Evolutionary conservation across 2,888 invertebrate species (phyloP).

Genomic region (Pardosa pseudoannulata): DNA sequence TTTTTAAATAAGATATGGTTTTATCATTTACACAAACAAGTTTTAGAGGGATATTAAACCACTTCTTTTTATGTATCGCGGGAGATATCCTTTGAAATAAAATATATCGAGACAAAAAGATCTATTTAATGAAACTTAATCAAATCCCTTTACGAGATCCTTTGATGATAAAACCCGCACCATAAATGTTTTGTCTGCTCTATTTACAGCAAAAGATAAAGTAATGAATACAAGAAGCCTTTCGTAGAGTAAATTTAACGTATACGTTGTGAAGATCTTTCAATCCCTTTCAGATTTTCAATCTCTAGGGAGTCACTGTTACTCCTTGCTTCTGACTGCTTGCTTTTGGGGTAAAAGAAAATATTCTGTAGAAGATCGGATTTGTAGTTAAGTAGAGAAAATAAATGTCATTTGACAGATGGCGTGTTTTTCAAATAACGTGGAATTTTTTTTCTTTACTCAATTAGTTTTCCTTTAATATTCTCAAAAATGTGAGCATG

Average conservation of each 20-base stretch:
- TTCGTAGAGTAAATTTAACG: slow-evolving; percentile 26
- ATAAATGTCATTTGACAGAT: too few species aligned
- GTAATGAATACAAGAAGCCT: slow-evolving; percentile 54
- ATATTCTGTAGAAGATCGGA: too few species aligned
- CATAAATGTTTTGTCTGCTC: slow-evolving; percentile 17
- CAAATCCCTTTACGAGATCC: slow-evolving; percentile 27
- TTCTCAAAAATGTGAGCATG: too few species aligned
- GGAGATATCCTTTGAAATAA: neutral
- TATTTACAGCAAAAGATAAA: slow-evolving; percentile 43
- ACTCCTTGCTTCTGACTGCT: too few species aligned
- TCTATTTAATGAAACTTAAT: slow-evolving; percentile 23
- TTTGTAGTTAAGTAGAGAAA: too few species aligned
- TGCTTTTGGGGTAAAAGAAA: too few species aligned
- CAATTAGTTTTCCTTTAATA: too few species aligned
- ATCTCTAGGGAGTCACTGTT: too few species aligned
- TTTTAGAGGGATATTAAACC: neutral
- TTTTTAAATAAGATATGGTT: neutral
- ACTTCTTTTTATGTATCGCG: neutral
- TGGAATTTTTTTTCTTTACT: too few species aligned
- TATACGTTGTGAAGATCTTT: neutral
- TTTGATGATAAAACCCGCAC: slow-evolving; percentile 29
- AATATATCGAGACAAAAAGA: neutral
- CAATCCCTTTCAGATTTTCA: neutral
- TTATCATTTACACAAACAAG: neutral
- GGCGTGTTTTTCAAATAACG: too few species aligned